Percentiles rank a stretch among this genome's conserved stretches.
phyloP scores from a whole-genome alignment of 2,888 invertebrate species.

The Aleiodes alternator region DNA sequence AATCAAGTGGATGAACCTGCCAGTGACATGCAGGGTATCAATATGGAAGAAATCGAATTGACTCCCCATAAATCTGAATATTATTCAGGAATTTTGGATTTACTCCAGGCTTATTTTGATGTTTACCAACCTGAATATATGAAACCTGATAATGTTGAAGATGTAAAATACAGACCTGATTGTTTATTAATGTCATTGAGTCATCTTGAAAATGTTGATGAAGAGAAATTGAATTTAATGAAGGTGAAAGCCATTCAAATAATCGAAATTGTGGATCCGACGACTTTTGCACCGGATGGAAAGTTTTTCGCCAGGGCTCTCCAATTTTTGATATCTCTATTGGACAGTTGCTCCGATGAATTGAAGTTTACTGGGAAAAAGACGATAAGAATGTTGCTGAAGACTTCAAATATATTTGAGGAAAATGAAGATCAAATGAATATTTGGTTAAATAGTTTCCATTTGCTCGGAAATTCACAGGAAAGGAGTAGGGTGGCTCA shows the following conservation, averaged over 20 bases:
- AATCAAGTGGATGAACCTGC: conserved; percentile 53
- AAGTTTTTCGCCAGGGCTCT: conserved; percentile 61
- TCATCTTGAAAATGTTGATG: conserved; percentile 44
- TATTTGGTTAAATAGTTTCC: conserved; percentile 80
- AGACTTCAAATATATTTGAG: conserved; percentile 81
- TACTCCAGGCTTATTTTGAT: conserved; percentile 78
- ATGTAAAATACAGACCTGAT: not conserved
- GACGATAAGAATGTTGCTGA: conserved; percentile 79
- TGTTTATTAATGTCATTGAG: conserved; percentile 8
- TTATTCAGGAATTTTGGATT: conserved; percentile 76
- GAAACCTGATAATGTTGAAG: conserved; percentile 59
- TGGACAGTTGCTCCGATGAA: conserved; percentile 46
- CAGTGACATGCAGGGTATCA: conserved; percentile 37
- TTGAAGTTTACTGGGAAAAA: conserved; percentile 75
- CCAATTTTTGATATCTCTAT: conserved; percentile 63
- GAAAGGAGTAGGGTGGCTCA: conserved; percentile 60
- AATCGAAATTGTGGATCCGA: conserved; percentile 70
- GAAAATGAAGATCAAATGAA: conserved; percentile 81
- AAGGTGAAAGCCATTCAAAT: conserved; percentile 75
- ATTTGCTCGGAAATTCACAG: conserved; percentile 59
- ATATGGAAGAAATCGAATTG: conserved; percentile 40
- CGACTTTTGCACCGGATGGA: conserved; percentile 67
- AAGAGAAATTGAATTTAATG: conserved; percentile 57
- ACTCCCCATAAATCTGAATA: conserved; percentile 57
- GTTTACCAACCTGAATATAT: conserved; percentile 77